phyloP scores from a whole-genome alignment of 2,797 vertebrate species.

The Coendou prehensilis region DNA sequence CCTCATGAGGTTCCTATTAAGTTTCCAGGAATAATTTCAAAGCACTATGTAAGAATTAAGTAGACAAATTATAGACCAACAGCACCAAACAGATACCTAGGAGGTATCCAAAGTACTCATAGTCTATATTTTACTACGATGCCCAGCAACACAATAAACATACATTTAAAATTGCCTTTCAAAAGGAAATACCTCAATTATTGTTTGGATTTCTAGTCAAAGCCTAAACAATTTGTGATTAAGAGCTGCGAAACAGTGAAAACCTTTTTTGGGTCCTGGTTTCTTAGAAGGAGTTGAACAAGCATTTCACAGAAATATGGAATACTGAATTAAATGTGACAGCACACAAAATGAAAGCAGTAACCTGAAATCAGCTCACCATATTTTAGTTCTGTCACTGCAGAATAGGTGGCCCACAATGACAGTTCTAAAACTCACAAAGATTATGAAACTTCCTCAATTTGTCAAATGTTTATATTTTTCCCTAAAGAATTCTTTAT shows the following conservation, averaged over 20 bases:
- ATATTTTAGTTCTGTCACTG: constrained; percentile 19
- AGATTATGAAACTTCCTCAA: constrained; percentile 46
- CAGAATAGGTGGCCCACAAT: constrained; percentile 43
- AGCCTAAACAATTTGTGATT: constrained; percentile 34
- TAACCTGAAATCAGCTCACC: constrained; percentile 57
- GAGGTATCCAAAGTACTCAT: background rate
- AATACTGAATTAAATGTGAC: constrained; percentile 70
- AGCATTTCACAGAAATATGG: constrained; percentile 70
- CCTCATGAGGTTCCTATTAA: constrained; percentile 40
- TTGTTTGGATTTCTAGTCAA: constrained; percentile 59
- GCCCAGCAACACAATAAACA: background rate
- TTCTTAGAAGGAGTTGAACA: constrained; percentile 46
- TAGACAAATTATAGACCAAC: constrained; percentile 38
- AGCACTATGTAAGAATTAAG: constrained; percentile 44
- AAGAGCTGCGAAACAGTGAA: constrained; percentile 39
- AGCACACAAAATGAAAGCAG: constrained; percentile 68
- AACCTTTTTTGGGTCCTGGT: background rate
- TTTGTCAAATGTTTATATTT: constrained; percentile 50
- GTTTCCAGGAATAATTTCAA: constrained; percentile 37
- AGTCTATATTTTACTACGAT: background rate
- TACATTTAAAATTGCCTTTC: constrained; percentile 55
- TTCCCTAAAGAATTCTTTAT: constrained; percentile 62
- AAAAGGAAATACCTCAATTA: constrained; percentile 52
- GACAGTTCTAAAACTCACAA: constrained; percentile 55
- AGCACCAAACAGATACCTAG: background rate